Percentiles rank a stretch among this genome's conserved stretches.
These are phyloP conservation scores for Luperina testacea DNA, from an alignment of 2,888 invertebrate genomes.

Conservation along the genomic window DNA sequence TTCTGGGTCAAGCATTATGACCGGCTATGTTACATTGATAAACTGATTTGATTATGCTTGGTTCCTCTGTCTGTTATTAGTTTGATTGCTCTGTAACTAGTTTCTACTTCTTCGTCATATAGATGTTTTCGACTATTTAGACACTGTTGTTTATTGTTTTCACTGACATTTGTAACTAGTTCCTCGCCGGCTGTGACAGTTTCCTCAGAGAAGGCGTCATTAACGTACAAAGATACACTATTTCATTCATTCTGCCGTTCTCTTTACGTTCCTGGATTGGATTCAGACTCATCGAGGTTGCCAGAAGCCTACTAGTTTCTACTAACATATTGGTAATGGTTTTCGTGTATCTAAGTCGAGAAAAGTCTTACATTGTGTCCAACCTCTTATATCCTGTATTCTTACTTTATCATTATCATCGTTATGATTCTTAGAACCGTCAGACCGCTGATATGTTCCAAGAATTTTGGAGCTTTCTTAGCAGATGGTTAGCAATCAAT, in stretches of 20 bases:
- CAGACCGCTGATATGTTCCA: background rate
- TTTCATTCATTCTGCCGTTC: background rate
- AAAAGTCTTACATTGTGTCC: background rate
- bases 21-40: background rate
- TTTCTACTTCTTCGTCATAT: background rate
- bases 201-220: background rate
- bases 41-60: background rate
- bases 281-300: background rate
- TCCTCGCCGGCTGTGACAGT: background rate
- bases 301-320: background rate
- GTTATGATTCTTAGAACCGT: slow-evolving; percentile 33
- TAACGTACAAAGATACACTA: background rate
- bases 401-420: background rate
- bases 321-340: background rate
- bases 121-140: background rate
- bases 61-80: background rate
- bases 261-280: background rate
- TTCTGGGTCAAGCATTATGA: slow-evolving; percentile 28
- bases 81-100: background rate
- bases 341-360: background rate
- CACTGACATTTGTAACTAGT: background rate
- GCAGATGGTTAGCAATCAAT: slow-evolving; percentile 25
- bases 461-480: slow-evolving; percentile 15
- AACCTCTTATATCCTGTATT: background rate
- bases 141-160: background rate